A percentile compares a stretch with the other conserved stretches of the same genome.
phyloP scores from a whole-genome alignment of 2,888 invertebrate species.

The Pocota personata region DNA sequence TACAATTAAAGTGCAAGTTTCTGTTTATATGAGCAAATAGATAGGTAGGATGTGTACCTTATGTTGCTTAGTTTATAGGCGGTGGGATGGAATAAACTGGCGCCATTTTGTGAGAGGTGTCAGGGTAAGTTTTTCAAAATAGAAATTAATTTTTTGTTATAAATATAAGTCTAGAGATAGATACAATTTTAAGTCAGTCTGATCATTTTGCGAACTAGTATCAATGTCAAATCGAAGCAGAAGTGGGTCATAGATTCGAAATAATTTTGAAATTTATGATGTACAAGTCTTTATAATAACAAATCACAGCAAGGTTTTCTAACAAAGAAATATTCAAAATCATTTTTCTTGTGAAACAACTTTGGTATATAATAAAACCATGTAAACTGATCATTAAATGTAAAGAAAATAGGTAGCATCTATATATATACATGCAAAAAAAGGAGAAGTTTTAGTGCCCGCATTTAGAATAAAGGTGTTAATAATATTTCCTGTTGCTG shows the following conservation, averaged over 20 bases:
- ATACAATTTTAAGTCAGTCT: no score
- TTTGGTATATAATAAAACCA: not conserved
- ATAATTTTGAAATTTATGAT: no score
- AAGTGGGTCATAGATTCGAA: no score
- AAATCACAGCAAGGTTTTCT: no score
- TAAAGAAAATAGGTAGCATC: not conserved
- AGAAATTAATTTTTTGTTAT: not conserved
- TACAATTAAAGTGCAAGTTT: constrained; percentile 63
- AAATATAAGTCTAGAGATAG: no score
- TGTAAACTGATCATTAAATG: not conserved
- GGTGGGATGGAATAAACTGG: constrained; percentile 34
- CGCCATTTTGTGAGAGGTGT: constrained; percentile 31
- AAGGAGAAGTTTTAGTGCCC: constrained; percentile 1
- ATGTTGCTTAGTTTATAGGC: constrained; percentile 24
- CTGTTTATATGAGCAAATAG: constrained; percentile 19
- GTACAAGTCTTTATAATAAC: no score
- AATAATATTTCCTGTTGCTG: constrained; percentile 18
- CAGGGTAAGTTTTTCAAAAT: not conserved
- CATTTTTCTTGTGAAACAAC: no score
- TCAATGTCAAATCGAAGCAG: no score
- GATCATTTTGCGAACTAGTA: no score
- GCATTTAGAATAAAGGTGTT: constrained; percentile 18
- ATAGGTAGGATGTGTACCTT: not conserved
- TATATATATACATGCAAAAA: not conserved
- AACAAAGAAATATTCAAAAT: not conserved